phyloP scores from a whole-genome alignment of 2,888 invertebrate genomes.

The Cephus pygmeus region DNA sequence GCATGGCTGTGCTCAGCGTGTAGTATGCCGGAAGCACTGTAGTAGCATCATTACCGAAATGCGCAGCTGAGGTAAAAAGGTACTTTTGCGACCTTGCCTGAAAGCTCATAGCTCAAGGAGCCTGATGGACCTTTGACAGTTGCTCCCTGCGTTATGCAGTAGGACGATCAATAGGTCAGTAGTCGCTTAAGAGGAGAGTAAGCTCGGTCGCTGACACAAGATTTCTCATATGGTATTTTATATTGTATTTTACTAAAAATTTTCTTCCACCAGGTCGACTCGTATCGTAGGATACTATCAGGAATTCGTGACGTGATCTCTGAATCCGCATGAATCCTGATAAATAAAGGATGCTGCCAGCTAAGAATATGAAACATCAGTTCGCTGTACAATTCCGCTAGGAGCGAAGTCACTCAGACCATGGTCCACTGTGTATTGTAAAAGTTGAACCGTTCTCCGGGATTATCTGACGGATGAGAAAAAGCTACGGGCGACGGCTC shows the following conservation, averaged over 20 bases:
- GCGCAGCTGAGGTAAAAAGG: background rate
- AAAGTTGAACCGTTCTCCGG: conserved; percentile 48
- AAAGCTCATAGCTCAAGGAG: background rate
- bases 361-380: background rate
- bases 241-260: too few relatives aligned
- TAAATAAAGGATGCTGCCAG: background rate
- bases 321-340: background rate
- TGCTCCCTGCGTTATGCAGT: too few relatives aligned
- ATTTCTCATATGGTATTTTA: too few relatives aligned
- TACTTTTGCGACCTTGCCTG: background rate
- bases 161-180: background rate
- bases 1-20: background rate
- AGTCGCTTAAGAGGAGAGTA: background rate
- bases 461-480: conserved; percentile 34
- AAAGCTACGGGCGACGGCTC: conserved; percentile 13
- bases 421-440: conserved; percentile 28
- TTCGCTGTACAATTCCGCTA: background rate
- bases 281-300: too few relatives aligned
- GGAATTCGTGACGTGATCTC: background rate
- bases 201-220: too few relatives aligned
- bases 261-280: too few relatives aligned
- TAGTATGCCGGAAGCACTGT: background rate
- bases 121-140: background rate
- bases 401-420: background rate
- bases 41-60: background rate